phyloP scores from a whole-genome alignment of 2,888 invertebrate genomes.

The Mesodorylaimus sp. region DNA sequence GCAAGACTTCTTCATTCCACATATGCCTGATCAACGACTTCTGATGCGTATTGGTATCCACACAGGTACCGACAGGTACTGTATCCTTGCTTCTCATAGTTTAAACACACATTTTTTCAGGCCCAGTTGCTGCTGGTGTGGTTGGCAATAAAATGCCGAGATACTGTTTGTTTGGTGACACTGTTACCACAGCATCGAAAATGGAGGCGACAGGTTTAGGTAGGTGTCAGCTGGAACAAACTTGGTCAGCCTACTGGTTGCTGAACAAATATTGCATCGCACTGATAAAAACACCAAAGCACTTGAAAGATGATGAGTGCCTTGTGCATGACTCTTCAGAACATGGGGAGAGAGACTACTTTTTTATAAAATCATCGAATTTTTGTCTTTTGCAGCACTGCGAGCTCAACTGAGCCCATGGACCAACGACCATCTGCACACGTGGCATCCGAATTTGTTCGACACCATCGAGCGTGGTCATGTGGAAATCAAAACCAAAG shows the following conservation, averaged over 20 bases:
- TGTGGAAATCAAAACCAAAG: neutral
- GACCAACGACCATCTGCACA: neutral
- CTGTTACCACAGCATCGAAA: neutral
- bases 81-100: no score
- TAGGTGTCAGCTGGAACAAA: neutral
- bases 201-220: no score
- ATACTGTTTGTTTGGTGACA: neutral
- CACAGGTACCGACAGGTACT: constrained; percentile 1
- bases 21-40: neutral
- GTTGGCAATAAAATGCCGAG: neutral
- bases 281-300: no score
- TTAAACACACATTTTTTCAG: neutral
- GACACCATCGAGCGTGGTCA: neutral
- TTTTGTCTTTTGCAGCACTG: neutral
- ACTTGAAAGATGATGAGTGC: no score
- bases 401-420: neutral
- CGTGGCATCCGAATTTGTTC: neutral
- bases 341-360: no score
- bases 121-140: neutral
- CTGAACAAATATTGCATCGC: neutral
- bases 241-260: no score
- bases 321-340: no score
- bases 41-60: constrained; percentile 9
- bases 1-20: constrained; percentile 6
- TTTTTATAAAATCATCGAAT: no score